Evolutionary conservation across 2,888 invertebrate species (phyloP), one percentile per base, ranked within the genome.

Genomic region (Melieria picta): DNA sequence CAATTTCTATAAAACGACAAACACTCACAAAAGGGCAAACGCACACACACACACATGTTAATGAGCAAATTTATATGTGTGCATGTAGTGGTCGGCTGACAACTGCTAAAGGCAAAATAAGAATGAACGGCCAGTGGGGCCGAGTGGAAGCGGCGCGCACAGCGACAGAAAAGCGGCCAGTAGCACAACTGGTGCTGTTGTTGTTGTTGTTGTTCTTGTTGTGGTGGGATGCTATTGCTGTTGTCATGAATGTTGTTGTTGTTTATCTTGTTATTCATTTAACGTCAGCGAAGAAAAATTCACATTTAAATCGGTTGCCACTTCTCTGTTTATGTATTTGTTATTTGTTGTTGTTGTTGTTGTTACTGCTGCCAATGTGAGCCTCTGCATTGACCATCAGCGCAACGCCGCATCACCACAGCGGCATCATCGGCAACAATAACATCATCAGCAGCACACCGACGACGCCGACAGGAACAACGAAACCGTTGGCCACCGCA

Each of bases 381-480:
- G 13, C 66, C 71, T 73, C 74, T 73, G 69, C 68, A 72, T 73
- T 76, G 75, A 67, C 74, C 75, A 75, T 75, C 75, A 73, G 60
- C 69, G 72, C 69, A 72, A 69, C 72, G 16, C 16, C 16, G 16
- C 16, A 16, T 16, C 16, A 16, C 16, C 16, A 16, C 16, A 65
- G 48, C 67, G 65, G 46, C 65, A 52, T 7, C 9, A 50, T n/a
- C 50, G 30, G 9, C 50, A n/a, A 62, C 45, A 7, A 62, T 47
- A 42, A 16, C 16, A 60, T 11, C 9, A 9, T n/a, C 56, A 56
- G 11, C 7, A 9, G 56, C 56, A 56, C 56, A n/a, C 10, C 9
- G 7, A 56, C 56, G 7, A 16, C 16, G 16, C 16, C 16, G 16
- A 16, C 16, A 16, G 16, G 16, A 16, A 16, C 16, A 16, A 16